Conservation (phyloP, 2,797 vertebrate genomes). For the Galagoides demidoff region DNA sequence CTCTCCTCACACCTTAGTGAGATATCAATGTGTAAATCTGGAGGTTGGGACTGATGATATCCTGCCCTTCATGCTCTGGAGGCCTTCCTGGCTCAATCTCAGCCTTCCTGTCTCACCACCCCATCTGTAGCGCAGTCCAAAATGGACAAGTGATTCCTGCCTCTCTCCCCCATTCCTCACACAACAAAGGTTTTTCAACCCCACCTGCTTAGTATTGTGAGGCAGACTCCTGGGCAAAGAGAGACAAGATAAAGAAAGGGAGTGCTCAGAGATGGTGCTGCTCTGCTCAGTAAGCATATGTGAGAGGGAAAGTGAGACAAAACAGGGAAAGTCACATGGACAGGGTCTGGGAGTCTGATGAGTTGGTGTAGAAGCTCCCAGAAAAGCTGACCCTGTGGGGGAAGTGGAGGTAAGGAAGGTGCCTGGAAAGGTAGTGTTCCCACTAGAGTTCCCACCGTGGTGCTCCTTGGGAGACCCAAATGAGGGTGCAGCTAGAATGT, state of each 20-base stretch:
- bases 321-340: fast-evolving
- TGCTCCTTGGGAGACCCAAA: not conserved
- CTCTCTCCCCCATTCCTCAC: not conserved
- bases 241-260: not conserved
- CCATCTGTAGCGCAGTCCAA: not conserved
- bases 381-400: not conserved
- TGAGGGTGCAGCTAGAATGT: not conserved
- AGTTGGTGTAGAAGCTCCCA: not conserved
- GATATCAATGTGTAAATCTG: not conserved
- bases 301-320: not conserved
- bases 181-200: not conserved
- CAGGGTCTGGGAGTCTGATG: not conserved
- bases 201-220: not conserved
- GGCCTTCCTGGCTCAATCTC: not conserved
- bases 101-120: not conserved
- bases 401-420: not conserved
- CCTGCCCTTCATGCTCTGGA: not conserved
- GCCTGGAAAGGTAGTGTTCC: not conserved
- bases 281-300: not conserved
- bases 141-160: not conserved
- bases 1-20: not conserved
- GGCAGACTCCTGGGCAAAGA: not conserved
- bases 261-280: not conserved
- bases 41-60: not conserved
- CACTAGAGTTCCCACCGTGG: fast-evolving